Conservation (phyloP, 23 tunicate species). For the Halocynthia aurantium region DNA sequence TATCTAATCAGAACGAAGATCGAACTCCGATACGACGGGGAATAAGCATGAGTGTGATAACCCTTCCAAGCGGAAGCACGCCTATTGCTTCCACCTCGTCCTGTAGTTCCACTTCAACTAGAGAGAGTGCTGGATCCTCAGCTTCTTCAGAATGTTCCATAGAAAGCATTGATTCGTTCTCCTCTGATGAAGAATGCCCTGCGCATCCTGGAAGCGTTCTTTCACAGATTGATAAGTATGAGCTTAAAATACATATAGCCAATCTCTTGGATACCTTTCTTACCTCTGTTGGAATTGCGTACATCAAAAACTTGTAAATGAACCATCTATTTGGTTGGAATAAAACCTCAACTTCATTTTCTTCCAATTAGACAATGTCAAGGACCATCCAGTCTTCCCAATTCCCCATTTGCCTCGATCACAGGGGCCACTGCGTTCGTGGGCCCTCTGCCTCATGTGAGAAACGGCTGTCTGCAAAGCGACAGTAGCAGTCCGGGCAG, state of each 20-base stretch:
- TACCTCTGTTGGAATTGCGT: too few relatives aligned
- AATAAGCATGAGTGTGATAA: conserved; percentile 33
- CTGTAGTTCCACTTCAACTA: conserved; percentile 26
- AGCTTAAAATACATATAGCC: too few relatives aligned
- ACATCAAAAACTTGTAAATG: too few relatives aligned
- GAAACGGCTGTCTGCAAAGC: background rate
- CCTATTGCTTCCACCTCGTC: conserved; percentile 51
- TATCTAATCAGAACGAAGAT: background rate
- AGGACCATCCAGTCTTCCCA: background rate
- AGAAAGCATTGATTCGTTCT: too few relatives aligned
- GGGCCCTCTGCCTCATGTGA: background rate
- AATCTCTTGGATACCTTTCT: too few relatives aligned
- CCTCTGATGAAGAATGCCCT: too few relatives aligned
- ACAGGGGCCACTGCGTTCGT: conserved; percentile 4
- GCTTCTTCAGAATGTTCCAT: too few relatives aligned
- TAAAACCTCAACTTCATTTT: too few relatives aligned
- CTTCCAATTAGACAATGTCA: background rate
- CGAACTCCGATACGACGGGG: conserved; percentile 2
- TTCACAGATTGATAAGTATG: too few relatives aligned
- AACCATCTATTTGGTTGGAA: too few relatives aligned
- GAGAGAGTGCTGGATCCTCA: background rate
- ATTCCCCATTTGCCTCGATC: background rate
- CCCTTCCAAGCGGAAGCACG: conserved; percentile 48
- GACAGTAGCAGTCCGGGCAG: conserved; percentile 10
- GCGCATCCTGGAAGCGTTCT: too few relatives aligned